Percentiles rank a stretch among this genome's conserved stretches.
Evolutionary conservation across 1,140 invertebrate species (phyloP).

Genomic region (Lordiphosa mommai): DNA sequence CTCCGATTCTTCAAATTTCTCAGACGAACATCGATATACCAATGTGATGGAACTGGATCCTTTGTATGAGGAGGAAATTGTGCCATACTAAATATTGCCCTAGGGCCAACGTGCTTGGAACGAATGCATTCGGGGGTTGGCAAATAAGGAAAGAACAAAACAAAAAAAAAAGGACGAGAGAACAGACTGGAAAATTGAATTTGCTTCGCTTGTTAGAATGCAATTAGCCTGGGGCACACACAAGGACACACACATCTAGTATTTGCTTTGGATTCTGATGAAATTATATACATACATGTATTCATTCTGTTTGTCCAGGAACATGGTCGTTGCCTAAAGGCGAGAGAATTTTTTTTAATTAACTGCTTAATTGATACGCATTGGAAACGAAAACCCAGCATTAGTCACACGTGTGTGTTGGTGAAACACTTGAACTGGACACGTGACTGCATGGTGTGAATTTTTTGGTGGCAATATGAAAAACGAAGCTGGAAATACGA

Average conservation of each 20-base stretch:
- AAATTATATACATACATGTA: conserved; percentile 45
- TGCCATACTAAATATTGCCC: conserved; percentile 42
- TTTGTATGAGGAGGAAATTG: conserved; percentile 62
- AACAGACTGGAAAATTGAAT: conserved; percentile 65
- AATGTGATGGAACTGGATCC: conserved; percentile 45
- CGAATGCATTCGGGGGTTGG: conserved; percentile 61
- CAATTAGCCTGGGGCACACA: conserved; percentile 64
- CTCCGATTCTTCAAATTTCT: conserved; percentile 46
- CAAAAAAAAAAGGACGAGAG: not conserved
- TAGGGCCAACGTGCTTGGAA: conserved; percentile 53
- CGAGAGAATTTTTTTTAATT: conserved; percentile 36
- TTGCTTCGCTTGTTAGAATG: conserved; percentile 72
- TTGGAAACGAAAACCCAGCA: conserved; percentile 36
- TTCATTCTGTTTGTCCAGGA: conserved; percentile 30
- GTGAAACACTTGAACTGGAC: conserved; percentile 42
- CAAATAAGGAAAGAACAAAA: not conserved
- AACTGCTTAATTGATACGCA: conserved; percentile 64
- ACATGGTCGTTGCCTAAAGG: conserved; percentile 25
- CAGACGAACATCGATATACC: conserved; percentile 1
- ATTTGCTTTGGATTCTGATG: conserved; percentile 54
- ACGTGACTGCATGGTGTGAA: conserved; percentile 54
- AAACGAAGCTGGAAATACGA: not conserved
- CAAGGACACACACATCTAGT: conserved; percentile 21
- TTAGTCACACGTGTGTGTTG: conserved; percentile 56
- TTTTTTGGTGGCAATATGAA: conserved; percentile 26